phyloP scores from a whole-genome alignment of 2,113 vertebrate species.

The Puntigrus tetrazona region DNA sequence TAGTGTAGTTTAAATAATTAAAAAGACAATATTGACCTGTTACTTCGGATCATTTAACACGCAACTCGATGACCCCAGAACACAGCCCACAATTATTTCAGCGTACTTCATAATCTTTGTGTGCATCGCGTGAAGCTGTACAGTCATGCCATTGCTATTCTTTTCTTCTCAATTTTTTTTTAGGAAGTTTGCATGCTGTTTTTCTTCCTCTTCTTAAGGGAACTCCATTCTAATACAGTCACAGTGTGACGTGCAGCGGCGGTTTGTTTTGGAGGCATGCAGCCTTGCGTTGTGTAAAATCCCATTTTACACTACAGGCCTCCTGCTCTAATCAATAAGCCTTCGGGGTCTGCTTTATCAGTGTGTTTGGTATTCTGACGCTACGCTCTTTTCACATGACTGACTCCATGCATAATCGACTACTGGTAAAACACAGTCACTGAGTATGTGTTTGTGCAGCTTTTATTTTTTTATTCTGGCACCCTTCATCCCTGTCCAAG shows the following conservation, averaged over 20 bases:
- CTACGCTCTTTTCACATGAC: constrained; percentile 48
- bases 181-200: background rate
- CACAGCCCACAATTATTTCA: background rate
- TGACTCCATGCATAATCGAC: constrained; percentile 52
- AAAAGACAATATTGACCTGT: background rate
- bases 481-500: constrained; percentile 47
- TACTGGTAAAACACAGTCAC: constrained; percentile 51
- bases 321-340: constrained; percentile 53
- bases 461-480: constrained; percentile 37
- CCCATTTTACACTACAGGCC: constrained; percentile 42
- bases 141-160: background rate
- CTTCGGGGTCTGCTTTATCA: constrained; percentile 54
- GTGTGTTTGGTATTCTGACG: constrained; percentile 51
- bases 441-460: constrained; percentile 17
- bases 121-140: background rate
- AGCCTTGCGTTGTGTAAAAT: constrained; percentile 29
- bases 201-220: background rate
- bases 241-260: constrained; percentile 10
- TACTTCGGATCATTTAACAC: background rate
- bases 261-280: constrained; percentile 25
- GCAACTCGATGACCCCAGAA: background rate
- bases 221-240: constrained; percentile 42
- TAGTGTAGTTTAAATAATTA: too few species aligned
- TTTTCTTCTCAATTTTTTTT: background rate
- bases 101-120: background rate